A percentile compares a stretch with the other conserved stretches of the same genome.
Conservation (phyloP, 53 echinoderm and acorn worm genomes). For the Actinopyga echinites region DNA sequence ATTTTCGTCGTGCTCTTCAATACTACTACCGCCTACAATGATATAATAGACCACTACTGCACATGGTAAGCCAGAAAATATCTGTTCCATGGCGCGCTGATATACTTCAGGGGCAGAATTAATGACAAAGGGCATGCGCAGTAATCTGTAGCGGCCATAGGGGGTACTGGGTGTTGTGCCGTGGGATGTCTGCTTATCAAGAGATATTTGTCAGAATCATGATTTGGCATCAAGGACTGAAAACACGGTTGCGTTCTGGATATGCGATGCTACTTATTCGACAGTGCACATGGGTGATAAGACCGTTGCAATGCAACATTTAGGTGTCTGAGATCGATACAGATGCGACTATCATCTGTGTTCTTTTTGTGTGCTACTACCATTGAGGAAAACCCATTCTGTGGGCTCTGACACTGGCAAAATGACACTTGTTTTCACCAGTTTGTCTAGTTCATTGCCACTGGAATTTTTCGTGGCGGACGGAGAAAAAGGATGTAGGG, state of each 20-base stretch:
- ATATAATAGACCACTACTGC: slow-evolving; percentile 56
- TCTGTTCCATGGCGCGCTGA: slow-evolving; percentile 55
- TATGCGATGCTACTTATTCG: slow-evolving; percentile 49
- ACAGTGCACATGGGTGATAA: slow-evolving; percentile 52
- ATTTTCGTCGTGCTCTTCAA: slow-evolving; percentile 41
- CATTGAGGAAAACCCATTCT: slow-evolving; percentile 65
- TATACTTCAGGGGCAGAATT: slow-evolving; percentile 46
- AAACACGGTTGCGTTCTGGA: slow-evolving; percentile 22
- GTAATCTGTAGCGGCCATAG: slow-evolving; percentile 37
- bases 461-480: slow-evolving; percentile 21
- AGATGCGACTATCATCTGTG: slow-evolving; percentile 47
- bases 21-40: slow-evolving; percentile 14
- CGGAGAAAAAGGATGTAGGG: slow-evolving; percentile 19
- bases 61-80: slow-evolving; percentile 55
- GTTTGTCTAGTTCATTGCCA: slow-evolving; percentile 36
- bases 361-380: slow-evolving; percentile 57
- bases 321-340: slow-evolving; percentile 53
- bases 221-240: slow-evolving; percentile 48
- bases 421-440: slow-evolving; percentile 25
- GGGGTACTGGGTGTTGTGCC: slow-evolving; percentile 52
- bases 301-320: slow-evolving; percentile 54
- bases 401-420: slow-evolving; percentile 52
- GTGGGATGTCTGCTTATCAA: slow-evolving; percentile 51
- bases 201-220: slow-evolving; percentile 55
- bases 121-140: slow-evolving; percentile 53